These are phyloP conservation scores for Malurus leucopterus DNA, from an alignment of 2,797 vertebrate species.

Conservation along the genomic window DNA sequence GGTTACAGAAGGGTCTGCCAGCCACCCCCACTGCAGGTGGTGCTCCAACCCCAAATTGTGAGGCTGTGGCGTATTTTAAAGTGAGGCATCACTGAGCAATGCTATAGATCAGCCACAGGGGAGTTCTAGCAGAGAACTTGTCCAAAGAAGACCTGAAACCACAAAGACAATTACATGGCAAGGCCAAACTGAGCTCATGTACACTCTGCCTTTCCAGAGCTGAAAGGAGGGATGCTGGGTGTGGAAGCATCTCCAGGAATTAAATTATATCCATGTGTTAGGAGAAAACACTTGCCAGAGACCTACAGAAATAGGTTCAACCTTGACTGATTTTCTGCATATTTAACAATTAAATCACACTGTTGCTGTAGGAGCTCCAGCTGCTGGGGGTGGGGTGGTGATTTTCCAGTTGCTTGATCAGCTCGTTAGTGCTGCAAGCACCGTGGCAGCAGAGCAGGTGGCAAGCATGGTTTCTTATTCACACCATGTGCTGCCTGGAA, in stretches of 20 bases:
- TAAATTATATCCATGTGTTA: conserved; percentile 36
- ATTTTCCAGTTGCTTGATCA: not conserved
- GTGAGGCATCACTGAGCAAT: conserved; percentile 22
- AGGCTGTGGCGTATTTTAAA: not conserved
- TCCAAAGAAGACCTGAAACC: not conserved
- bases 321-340: not conserved
- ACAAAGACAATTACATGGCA: not conserved
- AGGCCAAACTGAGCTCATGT: conserved; percentile 12
- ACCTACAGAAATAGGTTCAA: not conserved
- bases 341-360: not conserved
- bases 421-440: not conserved
- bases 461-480: not conserved
- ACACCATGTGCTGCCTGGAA: not conserved
- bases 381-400: not conserved
- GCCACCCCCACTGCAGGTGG: conserved; percentile 45
- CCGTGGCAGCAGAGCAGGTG: not conserved
- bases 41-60: not conserved
- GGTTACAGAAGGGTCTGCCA: not conserved
- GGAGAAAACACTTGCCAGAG: not conserved
- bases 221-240: not conserved
- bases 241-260: conserved; percentile 10
- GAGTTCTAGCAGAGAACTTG: not conserved
- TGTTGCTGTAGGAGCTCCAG: not conserved
- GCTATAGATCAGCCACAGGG: not conserved
- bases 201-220: not conserved